A percentile compares a stretch with the other conserved stretches of the same genome.
Conservation (phyloP, 1,140 invertebrate genomes). For the Marisa cornuarietis region DNA sequence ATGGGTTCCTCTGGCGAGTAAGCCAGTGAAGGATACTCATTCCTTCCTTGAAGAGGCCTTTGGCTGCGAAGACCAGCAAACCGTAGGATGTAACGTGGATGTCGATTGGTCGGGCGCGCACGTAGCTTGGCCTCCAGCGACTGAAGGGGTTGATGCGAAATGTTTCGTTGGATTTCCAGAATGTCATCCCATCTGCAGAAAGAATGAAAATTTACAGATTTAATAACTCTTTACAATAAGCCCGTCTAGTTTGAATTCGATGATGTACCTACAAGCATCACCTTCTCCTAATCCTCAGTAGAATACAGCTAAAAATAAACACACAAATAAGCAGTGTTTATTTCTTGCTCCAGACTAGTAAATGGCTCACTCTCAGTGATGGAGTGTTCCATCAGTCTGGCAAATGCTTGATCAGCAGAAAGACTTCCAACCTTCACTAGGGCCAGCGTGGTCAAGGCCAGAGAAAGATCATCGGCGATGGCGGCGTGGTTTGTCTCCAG, state of each 20-base stretch:
- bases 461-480: neutral
- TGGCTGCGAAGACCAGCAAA: constrained; percentile 71
- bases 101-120: constrained; percentile 74
- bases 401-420: constrained; percentile 7
- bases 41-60: constrained; percentile 61
- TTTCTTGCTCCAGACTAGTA: too few relatives aligned
- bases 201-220: too few relatives aligned
- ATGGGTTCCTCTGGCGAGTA: constrained; percentile 79
- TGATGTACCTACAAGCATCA: too few relatives aligned
- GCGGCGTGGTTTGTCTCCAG: neutral
- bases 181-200: constrained; percentile 72
- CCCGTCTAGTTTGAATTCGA: too few relatives aligned
- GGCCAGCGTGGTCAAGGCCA: neutral
- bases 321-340: too few relatives aligned
- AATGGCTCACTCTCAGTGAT: too few relatives aligned
- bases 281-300: too few relatives aligned
- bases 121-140: constrained; percentile 44
- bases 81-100: constrained; percentile 89
- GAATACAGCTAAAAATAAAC: too few relatives aligned
- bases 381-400: neutral
- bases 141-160: constrained; percentile 8
- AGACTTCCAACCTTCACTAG: constrained; percentile 3
- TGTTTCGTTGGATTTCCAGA: constrained; percentile 71
- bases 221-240: too few relatives aligned
- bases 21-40: constrained; percentile 87